phyloP scores from a whole-genome alignment of 2,113 vertebrate species.

The Sitta europaea region DNA sequence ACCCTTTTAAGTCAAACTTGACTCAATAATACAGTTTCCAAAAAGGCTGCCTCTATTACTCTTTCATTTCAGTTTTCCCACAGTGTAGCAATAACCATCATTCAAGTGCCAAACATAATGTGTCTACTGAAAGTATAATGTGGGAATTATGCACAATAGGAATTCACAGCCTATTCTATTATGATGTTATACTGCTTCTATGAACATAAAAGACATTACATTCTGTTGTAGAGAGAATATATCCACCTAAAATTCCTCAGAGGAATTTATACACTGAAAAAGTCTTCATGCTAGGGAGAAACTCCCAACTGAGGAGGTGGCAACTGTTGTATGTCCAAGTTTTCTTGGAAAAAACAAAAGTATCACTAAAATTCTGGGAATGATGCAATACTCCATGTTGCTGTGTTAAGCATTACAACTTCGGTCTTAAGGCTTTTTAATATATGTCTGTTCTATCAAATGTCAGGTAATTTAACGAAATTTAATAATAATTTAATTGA shows the following conservation, averaged over 20 bases:
- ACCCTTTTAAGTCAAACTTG: background rate
- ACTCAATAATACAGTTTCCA: background rate
- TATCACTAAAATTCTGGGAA: background rate
- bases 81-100: slow-evolving; percentile 27
- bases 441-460: background rate
- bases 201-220: slow-evolving; percentile 18
- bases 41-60: background rate
- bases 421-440: background rate
- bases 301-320: background rate
- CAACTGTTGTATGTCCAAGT: background rate
- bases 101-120: slow-evolving; percentile 27
- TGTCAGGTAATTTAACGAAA: background rate
- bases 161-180: slow-evolving; percentile 16
- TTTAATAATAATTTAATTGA: too few relatives aligned
- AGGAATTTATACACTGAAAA: background rate
- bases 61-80: slow-evolving; percentile 16
- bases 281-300: background rate
- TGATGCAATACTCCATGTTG: background rate
- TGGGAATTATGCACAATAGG: slow-evolving; percentile 31
- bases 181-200: slow-evolving; percentile 3
- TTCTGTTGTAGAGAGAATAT: background rate
- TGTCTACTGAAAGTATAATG: slow-evolving; percentile 31
- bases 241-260: background rate
- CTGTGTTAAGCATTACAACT: background rate
- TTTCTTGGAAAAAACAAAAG: background rate